These are phyloP conservation scores for Lydus trimaculatus DNA, from an alignment of 2,888 invertebrate genomes.

Conservation along the genomic window DNA sequence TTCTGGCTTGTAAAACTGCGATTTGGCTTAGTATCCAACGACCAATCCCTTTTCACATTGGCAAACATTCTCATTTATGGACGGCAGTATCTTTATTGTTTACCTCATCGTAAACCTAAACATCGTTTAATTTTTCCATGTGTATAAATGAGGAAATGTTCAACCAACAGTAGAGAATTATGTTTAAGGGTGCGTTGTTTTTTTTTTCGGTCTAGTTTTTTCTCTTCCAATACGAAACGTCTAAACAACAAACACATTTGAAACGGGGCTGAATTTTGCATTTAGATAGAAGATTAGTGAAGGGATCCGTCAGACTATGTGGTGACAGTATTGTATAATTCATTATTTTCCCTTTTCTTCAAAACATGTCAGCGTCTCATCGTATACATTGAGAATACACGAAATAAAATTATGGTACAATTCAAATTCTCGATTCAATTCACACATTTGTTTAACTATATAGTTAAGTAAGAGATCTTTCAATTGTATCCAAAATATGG, in stretches of 20 bases:
- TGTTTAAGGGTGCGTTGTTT: not conserved
- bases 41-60: not conserved
- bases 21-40: not conserved
- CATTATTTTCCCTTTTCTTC: constrained; percentile 48
- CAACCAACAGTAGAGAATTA: not conserved
- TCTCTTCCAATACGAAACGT: not conserved
- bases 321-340: constrained; percentile 51
- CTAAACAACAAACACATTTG: not conserved
- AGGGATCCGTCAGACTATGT: constrained; percentile 43
- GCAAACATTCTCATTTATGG: not conserved
- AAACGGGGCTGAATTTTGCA: not conserved
- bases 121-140: not conserved
- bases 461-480: not conserved
- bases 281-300: constrained; percentile 35
- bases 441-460: not conserved
- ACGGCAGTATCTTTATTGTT: not conserved
- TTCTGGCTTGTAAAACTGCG: not conserved
- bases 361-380: constrained; percentile 37
- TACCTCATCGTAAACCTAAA: not conserved
- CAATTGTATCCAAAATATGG: not conserved
- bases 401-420: not conserved
- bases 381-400: no score
- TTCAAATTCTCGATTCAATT: not conserved
- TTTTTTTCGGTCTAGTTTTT: not conserved
- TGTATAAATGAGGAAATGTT: not conserved